Percentiles rank a stretch among this genome's conserved stretches.
Conservation (phyloP, 1,140 invertebrate genomes). For the Drosophila melanogaster region DNA sequence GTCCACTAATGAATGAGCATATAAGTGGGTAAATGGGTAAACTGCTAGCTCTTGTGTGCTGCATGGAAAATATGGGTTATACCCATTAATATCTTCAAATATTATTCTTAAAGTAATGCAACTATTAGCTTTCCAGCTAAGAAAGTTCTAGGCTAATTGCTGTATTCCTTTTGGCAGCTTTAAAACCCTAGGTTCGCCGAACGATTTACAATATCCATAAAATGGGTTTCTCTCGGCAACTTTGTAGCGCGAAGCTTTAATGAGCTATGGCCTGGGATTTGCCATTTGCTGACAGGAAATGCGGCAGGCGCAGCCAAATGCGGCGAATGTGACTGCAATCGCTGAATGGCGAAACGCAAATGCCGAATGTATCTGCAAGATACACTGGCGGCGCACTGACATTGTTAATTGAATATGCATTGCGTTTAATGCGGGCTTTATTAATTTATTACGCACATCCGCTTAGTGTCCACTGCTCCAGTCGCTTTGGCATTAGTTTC, state of each 20-base stretch:
- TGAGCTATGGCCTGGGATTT: conserved; percentile 24
- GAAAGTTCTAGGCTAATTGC: too few species aligned
- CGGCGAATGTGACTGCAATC: conserved; percentile 34
- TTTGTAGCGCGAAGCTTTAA: conserved; percentile 49
- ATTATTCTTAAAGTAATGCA: too few species aligned
- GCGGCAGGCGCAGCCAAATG: conserved; percentile 61
- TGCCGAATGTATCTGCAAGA: conserved; percentile 64
- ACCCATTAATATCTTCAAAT: too few species aligned
- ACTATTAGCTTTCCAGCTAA: too few species aligned
- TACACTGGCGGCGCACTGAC: conserved; percentile 48
- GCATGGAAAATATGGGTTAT: too few species aligned
- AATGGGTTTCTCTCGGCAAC: conserved; percentile 51
- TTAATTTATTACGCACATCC: conserved; percentile 84
- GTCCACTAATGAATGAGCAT: conserved; percentile 31
- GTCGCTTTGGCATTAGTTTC: conserved; percentile 24
- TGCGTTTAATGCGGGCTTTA: conserved; percentile 78
- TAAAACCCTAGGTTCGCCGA: conserved; percentile 19
- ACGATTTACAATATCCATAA: conserved; percentile 50
- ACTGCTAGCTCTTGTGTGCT: too few species aligned
- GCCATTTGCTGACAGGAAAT: conserved; percentile 65
- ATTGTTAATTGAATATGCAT: conserved; percentile 83
- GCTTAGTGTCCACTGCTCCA: conserved; percentile 59
- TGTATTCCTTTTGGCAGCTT: too few species aligned
- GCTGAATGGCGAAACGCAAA: conserved; percentile 47
- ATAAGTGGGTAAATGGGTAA: neutral